Base-by-base conservation (phyloP, 2,797 vertebrate species). In the Euthynnus affinis region DNA sequence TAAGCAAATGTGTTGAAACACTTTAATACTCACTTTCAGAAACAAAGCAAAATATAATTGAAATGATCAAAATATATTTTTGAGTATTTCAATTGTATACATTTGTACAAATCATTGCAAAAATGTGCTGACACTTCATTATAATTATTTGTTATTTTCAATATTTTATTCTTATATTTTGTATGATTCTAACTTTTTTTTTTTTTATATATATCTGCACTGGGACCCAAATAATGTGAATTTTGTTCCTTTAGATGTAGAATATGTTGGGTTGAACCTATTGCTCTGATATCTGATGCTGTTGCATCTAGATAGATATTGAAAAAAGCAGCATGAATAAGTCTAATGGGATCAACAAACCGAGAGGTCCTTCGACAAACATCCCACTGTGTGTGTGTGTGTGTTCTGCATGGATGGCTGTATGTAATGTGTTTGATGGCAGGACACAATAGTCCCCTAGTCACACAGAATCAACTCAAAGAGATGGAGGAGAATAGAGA, bases 341-440 rank as follows among this genome's bases (percentile, higher is more conserved):
- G 18, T 59, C 49, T 62, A 57, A 80, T 32, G 29, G 70, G 56
- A 74, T 69, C 37, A 75, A 73, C 74, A 79, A 77, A 80, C 48
- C 40, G 42, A 48, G 72, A 71, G 48, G 53, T 44, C 67, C 60
- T 40, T 80, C 67, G 32, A 55, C 78, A 84, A 85, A 76, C 80
- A 81, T 64, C 27, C 71, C 87, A 80, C 58, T 44, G 15, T 44
- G 42, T 44, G 42, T 44, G 42, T 44, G 82, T 80, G 82, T 90
- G 82, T 86, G 83, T 92, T 92, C 92, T 92, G 89, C 92, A 93
- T 89, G 90, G 88, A 80, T 92, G 89, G 72, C 48, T 88, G 72
- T 75, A 73, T 72, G 90, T 78, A 89, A 91, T 91, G 92, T 89
- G 90, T 83, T 86, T 82, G 88, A 88, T 85, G 81, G 74, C 12